Evolutionary conservation across 1,140 invertebrate genomes (phyloP), one percentile per base, ranked within the genome.

Genomic region (Goniozus legneri): DNA sequence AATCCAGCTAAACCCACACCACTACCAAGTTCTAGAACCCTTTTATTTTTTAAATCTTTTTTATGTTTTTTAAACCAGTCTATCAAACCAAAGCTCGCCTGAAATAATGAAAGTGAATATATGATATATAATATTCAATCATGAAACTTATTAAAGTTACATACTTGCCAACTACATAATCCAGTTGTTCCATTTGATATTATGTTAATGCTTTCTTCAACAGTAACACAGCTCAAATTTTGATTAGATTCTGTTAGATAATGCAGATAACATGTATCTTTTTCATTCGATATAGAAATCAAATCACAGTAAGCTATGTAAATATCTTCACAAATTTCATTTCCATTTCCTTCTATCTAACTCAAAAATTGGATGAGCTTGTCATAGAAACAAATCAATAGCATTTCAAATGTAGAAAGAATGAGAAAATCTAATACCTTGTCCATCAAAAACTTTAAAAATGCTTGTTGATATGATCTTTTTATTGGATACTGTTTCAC

Each of bases 111-210:
- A 40, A 59, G 58, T 51, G 31, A 36, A 36, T 27, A 24, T 39
- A 32, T 32, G 18, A 52, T 2, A 13, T 8, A 39, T 46, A 36
- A 37, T 13, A 24, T 54, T 39, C 34, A 36, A 27, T 47, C 48
- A 30, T 45, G 31, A 38, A 33, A 22, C 42, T 40, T 32, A 18
- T 30, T 13, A 18, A 34, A 45, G 27, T 47, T n/a, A n/a, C n/a
- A 20, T 50, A 80, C 78, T 71, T 81, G 75, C 80, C 80, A 82
- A 54, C 64, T 78, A 44, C 71, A 75, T 31, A 82, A 67, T 40
- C 80, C 80, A 43, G 80, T 82, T 21, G 80, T 81, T 22, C 80
- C 80, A 44, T 78, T 56, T 0, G 79, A 81, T 54, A 82, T 77
- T 16, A 82, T 65, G 52, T 69, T 76, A 32, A 63, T 69, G 54